Conservation (phyloP, 2,113 vertebrate species). For the Odontophorus gujanensis region DNA sequence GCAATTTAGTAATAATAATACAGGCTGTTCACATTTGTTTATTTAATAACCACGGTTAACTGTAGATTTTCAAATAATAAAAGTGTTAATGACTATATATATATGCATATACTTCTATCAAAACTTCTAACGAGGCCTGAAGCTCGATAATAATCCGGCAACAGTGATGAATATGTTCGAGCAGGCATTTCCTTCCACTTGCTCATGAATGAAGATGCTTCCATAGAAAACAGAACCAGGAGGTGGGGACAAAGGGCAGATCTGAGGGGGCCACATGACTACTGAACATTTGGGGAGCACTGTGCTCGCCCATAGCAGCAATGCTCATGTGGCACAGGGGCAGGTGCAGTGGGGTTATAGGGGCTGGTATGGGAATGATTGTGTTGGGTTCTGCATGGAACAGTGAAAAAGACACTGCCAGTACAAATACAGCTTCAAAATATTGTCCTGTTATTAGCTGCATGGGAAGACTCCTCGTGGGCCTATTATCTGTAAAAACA, state of each 20-base stretch:
- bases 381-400: not conserved
- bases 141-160: not conserved
- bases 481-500: not conserved
- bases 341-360: not conserved
- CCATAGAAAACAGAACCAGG: not conserved
- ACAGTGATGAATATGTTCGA: not conserved
- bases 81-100: conserved; percentile 14
- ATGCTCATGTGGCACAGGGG: not conserved
- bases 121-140: not conserved
- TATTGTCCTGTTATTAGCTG: not conserved
- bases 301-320: accelerated
- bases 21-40: conserved; percentile 36
- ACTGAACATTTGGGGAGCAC: not conserved
- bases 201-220: accelerated
- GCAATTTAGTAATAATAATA: not conserved
- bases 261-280: accelerated
- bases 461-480: not conserved
- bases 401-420: not conserved
- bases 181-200: not conserved
- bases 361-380: accelerated
- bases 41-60: conserved; percentile 24
- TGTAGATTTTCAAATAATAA: conserved; percentile 53
- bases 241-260: not conserved
- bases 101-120: not conserved
- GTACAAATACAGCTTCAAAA: not conserved